Evolutionary conservation across 2,888 invertebrate genomes (phyloP).

Genomic region (Graphium colonna): DNA sequence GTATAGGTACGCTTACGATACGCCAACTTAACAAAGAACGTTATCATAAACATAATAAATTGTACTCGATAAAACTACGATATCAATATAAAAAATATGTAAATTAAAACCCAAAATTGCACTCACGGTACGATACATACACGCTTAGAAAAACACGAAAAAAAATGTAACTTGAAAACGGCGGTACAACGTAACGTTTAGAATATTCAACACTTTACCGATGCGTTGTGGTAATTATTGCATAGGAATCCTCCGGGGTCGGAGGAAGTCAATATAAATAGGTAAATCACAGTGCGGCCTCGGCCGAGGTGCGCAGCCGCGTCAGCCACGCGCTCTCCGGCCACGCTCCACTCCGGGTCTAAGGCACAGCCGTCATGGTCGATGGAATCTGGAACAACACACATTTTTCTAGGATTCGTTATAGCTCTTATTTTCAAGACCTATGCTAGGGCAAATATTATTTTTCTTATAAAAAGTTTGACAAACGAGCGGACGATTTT

Average conservation of each 20-base stretch:
- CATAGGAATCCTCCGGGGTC: conserved; percentile 51
- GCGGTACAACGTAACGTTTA: conserved; percentile 57
- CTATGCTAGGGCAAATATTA: too few species aligned
- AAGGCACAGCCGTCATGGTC: conserved; percentile 77
- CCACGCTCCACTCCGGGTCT: conserved; percentile 37
- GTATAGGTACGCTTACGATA: conserved; percentile 77
- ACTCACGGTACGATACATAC: conserved; percentile 42
- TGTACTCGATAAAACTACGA: conserved; percentile 68
- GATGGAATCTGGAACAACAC: conserved; percentile 63
- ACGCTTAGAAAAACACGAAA: conserved; percentile 40
- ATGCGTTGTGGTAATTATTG: conserved; percentile 53
- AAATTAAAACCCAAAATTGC: conserved; percentile 56
- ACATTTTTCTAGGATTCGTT: too few species aligned
- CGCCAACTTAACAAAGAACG: conserved; percentile 65
- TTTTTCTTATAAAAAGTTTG: too few species aligned
- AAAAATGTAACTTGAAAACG: conserved; percentile 45
- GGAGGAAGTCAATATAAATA: conserved; percentile 59
- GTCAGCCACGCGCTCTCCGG: conserved; percentile 38
- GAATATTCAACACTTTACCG: conserved; percentile 73
- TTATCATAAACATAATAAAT: conserved; percentile 60
- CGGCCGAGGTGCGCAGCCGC: conserved; percentile 21
- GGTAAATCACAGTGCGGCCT: conserved; percentile 52
- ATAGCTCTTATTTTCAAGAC: too few species aligned
- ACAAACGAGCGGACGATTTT: too few species aligned
- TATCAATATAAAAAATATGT: conserved; percentile 42